Percentiles rank a stretch among this genome's conserved stretches.
Evolutionary conservation across 2,797 vertebrate genomes (phyloP).

Genomic region (Eulemur mongoz): DNA sequence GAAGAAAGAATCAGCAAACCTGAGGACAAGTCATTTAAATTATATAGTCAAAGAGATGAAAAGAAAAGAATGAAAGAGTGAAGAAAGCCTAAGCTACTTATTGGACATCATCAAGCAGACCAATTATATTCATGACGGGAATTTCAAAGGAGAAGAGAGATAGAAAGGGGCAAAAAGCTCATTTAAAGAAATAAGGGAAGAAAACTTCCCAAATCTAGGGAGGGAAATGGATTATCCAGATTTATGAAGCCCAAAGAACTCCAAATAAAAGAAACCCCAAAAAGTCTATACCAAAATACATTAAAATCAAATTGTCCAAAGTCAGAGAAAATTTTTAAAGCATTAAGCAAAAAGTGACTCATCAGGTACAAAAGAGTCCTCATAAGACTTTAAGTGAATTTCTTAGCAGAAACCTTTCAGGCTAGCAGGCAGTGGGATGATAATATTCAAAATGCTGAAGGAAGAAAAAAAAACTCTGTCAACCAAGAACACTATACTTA

Average conservation of each 20-base stretch:
- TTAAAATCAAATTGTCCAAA: neutral
- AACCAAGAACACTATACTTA: neutral
- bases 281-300: neutral
- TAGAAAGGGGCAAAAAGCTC: neutral
- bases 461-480: neutral
- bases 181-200: neutral
- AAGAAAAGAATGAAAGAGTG: neutral
- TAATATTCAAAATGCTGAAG: neutral
- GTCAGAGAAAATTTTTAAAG: neutral
- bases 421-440: neutral
- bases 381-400: neutral
- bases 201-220: neutral
- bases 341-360: neutral
- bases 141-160: neutral
- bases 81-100: neutral
- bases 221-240: neutral
- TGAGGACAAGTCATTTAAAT: neutral
- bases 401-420: neutral
- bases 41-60: neutral
- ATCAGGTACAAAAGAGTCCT: neutral
- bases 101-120: neutral
- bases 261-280: neutral
- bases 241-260: neutral
- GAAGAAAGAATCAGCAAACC: neutral
- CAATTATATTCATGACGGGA: neutral